These are phyloP conservation scores for Chymomyza caudatula DNA, from an alignment of 2,888 invertebrate species.

Conservation along the genomic window DNA sequence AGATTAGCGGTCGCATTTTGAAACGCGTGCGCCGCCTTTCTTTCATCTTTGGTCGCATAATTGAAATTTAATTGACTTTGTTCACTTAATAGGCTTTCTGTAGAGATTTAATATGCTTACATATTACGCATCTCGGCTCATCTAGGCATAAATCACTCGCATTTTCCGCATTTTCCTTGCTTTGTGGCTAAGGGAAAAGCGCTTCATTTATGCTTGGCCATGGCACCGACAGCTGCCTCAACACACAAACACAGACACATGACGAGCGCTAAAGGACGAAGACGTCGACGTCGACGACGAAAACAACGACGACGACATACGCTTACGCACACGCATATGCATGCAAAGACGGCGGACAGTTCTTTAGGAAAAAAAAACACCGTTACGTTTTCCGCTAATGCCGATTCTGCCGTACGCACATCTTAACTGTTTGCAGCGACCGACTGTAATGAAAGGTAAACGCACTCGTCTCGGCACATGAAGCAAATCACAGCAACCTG, in stretches of 20 bases:
- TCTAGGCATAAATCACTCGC: slow-evolving; percentile 64
- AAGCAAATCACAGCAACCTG: slow-evolving; percentile 58
- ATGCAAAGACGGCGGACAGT: slow-evolving; percentile 5
- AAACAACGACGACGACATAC: slow-evolving; percentile 7
- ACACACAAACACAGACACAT: slow-evolving; percentile 25
- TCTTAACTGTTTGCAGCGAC: slow-evolving; percentile 77
- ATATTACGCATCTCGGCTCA: slow-evolving; percentile 52
- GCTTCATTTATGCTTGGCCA: slow-evolving; percentile 50
- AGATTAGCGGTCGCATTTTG: slow-evolving; percentile 51
- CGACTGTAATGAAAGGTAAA: slow-evolving; percentile 78
- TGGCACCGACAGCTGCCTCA: slow-evolving; percentile 16
- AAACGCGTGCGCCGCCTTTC: slow-evolving; percentile 66
- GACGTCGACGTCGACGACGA: slow-evolving; percentile 1
- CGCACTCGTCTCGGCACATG: slow-evolving; percentile 68
- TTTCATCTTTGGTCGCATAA: slow-evolving; percentile 59
- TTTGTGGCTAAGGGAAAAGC: slow-evolving; percentile 27
- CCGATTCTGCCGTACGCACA: slow-evolving; percentile 57
- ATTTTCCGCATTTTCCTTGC: slow-evolving; percentile 24
- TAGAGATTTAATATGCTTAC: slow-evolving; percentile 30
- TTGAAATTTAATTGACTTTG: slow-evolving; percentile 63
- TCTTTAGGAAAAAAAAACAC: slow-evolving; percentile 19
- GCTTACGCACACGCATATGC: neutral
- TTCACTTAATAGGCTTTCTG: slow-evolving; percentile 8
- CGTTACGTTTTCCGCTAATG: neutral
- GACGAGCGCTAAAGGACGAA: slow-evolving; percentile 6